Evolutionary conservation across 1,140 invertebrate species (phyloP).

Genomic region (Drosophila bifasciata): DNA sequence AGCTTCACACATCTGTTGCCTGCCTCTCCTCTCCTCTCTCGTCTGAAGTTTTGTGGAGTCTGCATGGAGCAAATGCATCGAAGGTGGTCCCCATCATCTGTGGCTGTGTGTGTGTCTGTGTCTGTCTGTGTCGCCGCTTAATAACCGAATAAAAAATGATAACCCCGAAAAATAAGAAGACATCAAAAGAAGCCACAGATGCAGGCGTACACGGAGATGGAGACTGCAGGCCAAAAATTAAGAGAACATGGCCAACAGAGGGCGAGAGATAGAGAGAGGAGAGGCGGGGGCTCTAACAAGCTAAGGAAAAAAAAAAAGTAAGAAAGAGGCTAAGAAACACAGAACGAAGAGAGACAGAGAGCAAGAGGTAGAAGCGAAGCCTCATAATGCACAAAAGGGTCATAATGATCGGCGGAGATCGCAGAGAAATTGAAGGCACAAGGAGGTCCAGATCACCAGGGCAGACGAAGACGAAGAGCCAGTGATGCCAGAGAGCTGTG

Average conservation of each 20-base stretch:
- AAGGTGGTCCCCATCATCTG: slow-evolving; percentile 65
- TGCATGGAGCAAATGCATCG: slow-evolving; percentile 24
- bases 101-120: neutral
- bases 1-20: slow-evolving; percentile 76
- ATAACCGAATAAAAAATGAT: slow-evolving; percentile 83
- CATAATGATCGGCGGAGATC: slow-evolving; percentile 74
- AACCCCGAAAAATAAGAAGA: slow-evolving; percentile 80
- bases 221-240: slow-evolving; percentile 47
- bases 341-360: slow-evolving; percentile 4
- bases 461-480: too few relatives aligned
- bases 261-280: neutral
- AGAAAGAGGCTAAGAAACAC: neutral
- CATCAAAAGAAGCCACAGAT: slow-evolving; percentile 67
- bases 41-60: too few relatives aligned
- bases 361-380: slow-evolving; percentile 18
- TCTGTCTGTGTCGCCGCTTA: slow-evolving; percentile 59
- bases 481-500: neutral
- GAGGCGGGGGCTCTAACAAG: too few relatives aligned
- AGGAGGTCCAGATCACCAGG: too few relatives aligned
- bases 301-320: neutral
- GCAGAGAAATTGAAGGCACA: slow-evolving; percentile 29
- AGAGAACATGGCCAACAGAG: slow-evolving; percentile 16
- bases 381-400: slow-evolving; percentile 59
- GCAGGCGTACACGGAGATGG: slow-evolving; percentile 22
- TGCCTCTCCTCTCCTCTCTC: slow-evolving; percentile 8